A percentile compares a stretch with the other conserved stretches of the same genome.
These are phyloP conservation scores for Saccopteryx leptura DNA, from an alignment of 2,113 vertebrate genomes.

Conservation along the genomic window DNA sequence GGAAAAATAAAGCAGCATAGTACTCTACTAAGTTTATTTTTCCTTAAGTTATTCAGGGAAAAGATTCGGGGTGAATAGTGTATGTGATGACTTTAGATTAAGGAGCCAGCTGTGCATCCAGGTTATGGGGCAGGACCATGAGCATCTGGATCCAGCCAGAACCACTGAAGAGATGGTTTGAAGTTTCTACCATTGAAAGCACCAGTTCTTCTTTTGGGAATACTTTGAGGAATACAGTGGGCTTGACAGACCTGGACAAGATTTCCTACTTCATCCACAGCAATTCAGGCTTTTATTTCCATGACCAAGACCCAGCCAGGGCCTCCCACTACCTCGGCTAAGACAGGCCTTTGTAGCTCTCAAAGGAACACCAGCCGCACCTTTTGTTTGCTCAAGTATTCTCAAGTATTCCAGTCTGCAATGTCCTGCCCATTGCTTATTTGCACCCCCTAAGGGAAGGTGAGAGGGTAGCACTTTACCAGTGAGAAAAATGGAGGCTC, in stretches of 20 bases:
- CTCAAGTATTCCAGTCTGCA: background rate
- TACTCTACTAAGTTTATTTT: background rate
- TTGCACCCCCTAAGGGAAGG: background rate
- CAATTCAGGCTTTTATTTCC: constrained; percentile 4
- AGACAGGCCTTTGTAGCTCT: background rate
- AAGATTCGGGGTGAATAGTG: background rate
- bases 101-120: background rate
- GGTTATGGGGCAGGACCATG: background rate
- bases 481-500: background rate
- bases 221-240: background rate
- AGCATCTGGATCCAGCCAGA: background rate
- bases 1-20: background rate
- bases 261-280: background rate
- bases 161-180: background rate
- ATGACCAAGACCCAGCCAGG: background rate
- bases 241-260: background rate
- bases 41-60: background rate
- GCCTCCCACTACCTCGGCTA: background rate
- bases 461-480: background rate
- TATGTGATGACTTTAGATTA: background rate
- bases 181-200: background rate
- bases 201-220: background rate
- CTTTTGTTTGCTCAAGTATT: background rate
- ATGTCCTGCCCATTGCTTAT: background rate
- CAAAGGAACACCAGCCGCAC: background rate